Conservation (phyloP, 2,888 invertebrate genomes). For the Andrena bucephala region DNA sequence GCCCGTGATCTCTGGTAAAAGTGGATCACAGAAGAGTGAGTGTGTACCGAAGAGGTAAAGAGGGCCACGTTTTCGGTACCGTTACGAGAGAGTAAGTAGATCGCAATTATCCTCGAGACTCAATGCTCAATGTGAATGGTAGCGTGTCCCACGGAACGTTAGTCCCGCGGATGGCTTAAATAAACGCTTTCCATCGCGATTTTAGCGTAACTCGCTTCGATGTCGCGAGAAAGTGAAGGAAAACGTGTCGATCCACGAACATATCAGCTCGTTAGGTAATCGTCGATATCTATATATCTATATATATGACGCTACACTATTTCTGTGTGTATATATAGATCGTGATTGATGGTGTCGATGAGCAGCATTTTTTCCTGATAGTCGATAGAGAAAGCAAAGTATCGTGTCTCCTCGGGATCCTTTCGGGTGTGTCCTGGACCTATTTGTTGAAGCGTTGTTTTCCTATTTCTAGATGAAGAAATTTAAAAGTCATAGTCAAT, state of each 20-base stretch:
- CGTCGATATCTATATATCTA: conserved; percentile 29
- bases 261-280: conserved; percentile 57
- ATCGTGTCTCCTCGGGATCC: conserved; percentile 42
- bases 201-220: conserved; percentile 39
- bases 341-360: conserved; percentile 27
- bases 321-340: conserved; percentile 31
- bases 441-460: conserved; percentile 36
- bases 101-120: conserved; percentile 46
- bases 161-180: conserved; percentile 10
- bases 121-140: neutral
- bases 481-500: conserved; percentile 44
- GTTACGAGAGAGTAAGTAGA: conserved; percentile 36
- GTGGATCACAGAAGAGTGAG: neutral
- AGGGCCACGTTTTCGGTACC: conserved; percentile 35
- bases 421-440: conserved; percentile 30
- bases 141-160: neutral
- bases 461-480: conserved; percentile 4
- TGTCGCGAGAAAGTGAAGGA: conserved; percentile 21
- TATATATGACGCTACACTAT: conserved; percentile 12
- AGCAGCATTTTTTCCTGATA: conserved; percentile 33
- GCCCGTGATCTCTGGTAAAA: neutral
- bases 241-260: conserved; percentile 42
- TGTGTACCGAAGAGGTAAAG: conserved; percentile 11
- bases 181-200: conserved; percentile 49
- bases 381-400: conserved; percentile 12